phyloP scores from a whole-genome alignment of 2,888 invertebrate species.

The Venusia cambrica region DNA sequence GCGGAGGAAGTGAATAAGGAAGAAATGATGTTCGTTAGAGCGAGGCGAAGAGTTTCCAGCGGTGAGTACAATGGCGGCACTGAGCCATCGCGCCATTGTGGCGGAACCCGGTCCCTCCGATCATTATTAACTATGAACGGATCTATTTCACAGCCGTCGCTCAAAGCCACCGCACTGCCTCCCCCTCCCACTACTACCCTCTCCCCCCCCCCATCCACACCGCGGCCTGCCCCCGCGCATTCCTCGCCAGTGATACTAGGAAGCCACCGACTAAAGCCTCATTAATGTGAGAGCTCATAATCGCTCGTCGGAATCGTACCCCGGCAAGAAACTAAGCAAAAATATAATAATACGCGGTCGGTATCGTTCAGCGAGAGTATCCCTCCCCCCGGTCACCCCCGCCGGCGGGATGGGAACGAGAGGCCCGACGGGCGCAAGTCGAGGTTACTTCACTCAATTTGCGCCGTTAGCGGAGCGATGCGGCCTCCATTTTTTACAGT shows the following conservation, averaged over 20 bases:
- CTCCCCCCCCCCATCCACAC: slow-evolving; percentile 17
- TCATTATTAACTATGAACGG: slow-evolving; percentile 63
- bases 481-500: slow-evolving; percentile 69
- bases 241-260: slow-evolving; percentile 24
- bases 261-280: slow-evolving; percentile 34
- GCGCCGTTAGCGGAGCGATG: slow-evolving; percentile 59
- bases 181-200: slow-evolving; percentile 19
- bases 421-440: slow-evolving; percentile 21
- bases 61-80: slow-evolving; percentile 1
- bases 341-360: slow-evolving; percentile 33
- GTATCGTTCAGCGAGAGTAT: slow-evolving; percentile 36
- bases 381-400: too few relatives aligned
- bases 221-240: slow-evolving; percentile 25
- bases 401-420: slow-evolving; percentile 1
- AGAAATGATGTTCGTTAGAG: too few relatives aligned
- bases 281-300: slow-evolving; percentile 15
- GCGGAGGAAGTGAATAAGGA: too few relatives aligned
- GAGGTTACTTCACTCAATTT: slow-evolving; percentile 69
- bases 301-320: slow-evolving; percentile 5
- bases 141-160: slow-evolving; percentile 62
- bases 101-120: slow-evolving; percentile 38
- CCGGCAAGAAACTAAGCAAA: slow-evolving; percentile 11
- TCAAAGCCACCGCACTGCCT: slow-evolving; percentile 41
- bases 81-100: slow-evolving; percentile 10
- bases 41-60: neutral